A percentile compares a stretch with the other conserved stretches of the same genome.
These are phyloP conservation scores for Megalurothrips usitatus DNA, from an alignment of 2,888 invertebrate species.

Conservation along the genomic window DNA sequence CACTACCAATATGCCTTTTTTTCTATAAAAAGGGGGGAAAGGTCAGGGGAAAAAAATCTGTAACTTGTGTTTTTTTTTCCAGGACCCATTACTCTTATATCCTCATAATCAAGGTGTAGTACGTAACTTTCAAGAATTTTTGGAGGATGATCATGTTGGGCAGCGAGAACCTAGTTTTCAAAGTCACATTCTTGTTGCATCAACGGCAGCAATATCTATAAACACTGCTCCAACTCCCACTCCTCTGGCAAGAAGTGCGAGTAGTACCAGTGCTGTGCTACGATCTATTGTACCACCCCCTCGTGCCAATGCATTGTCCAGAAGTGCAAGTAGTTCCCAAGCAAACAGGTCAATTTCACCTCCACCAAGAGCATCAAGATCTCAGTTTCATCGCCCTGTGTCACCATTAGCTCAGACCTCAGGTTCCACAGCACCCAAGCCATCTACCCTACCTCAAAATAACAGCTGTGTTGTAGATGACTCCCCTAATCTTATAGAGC, in stretches of 20 bases:
- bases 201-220: not conserved
- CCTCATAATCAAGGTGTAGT: slow-evolving; percentile 57
- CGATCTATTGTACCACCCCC: not conserved
- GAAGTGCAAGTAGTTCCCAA: not conserved
- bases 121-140: slow-evolving; percentile 42
- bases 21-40: too few species aligned
- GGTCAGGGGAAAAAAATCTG: not conserved
- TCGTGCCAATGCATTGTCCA: slow-evolving; percentile 1
- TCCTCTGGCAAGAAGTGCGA: not conserved
- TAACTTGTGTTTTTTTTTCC: slow-evolving; percentile 28
- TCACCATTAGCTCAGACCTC: not conserved
- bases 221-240: not conserved
- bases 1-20: slow-evolving; percentile 27
- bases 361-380: not conserved
- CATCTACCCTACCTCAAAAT: not conserved
- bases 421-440: not conserved
- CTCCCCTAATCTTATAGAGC: not conserved
- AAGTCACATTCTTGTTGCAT: slow-evolving; percentile 31
- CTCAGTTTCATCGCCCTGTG: not conserved
- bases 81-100: slow-evolving; percentile 55
- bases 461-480: not conserved
- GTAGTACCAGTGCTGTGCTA: not conserved
- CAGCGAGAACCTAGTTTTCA: slow-evolving; percentile 32
- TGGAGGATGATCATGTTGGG: slow-evolving; percentile 25
- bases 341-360: not conserved